A percentile compares a stretch with the other conserved stretches of the same genome.
phyloP scores from a whole-genome alignment of 2,888 invertebrate genomes.

The Chymomyza amoena region DNA sequence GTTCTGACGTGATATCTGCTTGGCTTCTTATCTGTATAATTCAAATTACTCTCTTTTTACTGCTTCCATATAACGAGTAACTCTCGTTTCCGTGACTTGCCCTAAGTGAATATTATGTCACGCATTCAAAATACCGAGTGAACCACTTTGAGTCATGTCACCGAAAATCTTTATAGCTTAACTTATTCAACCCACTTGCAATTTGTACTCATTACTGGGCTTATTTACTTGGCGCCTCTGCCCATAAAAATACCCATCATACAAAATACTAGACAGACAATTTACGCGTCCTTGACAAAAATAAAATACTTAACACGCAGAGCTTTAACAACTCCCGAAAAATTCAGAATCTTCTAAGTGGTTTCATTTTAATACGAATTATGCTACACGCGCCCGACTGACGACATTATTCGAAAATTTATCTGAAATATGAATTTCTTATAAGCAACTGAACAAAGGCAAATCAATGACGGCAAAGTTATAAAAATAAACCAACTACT shows the following conservation, averaged over 20 bases:
- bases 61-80: neutral
- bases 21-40: neutral
- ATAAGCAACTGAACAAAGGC: constrained; percentile 38
- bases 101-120: neutral
- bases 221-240: constrained; percentile 26
- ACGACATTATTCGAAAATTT: constrained; percentile 8
- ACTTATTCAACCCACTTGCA: neutral
- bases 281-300: constrained; percentile 24
- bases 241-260: constrained; percentile 15
- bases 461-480: constrained; percentile 52
- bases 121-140: neutral
- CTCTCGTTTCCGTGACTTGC: neutral
- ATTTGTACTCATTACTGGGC: neutral
- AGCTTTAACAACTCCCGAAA: neutral
- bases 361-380: neutral
- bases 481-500: constrained; percentile 42
- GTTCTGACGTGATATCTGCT: neutral
- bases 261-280: constrained; percentile 19
- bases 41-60: neutral
- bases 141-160: neutral
- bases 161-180: neutral
- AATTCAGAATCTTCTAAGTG: neutral
- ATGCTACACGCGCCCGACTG: neutral
- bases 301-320: neutral
- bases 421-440: neutral